phyloP scores from a whole-genome alignment of 2,888 invertebrate genomes.

The Eurois occulta region DNA sequence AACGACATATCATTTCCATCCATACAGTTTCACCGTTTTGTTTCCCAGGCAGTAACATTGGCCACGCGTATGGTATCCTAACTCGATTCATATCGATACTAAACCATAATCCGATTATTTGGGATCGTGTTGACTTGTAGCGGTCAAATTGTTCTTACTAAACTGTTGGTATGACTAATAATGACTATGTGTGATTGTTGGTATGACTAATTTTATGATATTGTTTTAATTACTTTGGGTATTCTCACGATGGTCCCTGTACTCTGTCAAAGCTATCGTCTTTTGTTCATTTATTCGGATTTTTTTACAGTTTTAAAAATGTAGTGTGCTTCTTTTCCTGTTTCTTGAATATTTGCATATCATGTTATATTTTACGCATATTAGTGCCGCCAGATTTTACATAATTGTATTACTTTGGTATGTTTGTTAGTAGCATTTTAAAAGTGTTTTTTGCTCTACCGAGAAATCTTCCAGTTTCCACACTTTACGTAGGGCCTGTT shows the following conservation, averaged over 20 bases:
- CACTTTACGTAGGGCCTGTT: not conserved
- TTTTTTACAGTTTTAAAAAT: not conserved
- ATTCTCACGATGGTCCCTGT: slow-evolving; percentile 54
- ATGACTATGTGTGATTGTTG: too few species aligned
- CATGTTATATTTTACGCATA: not conserved
- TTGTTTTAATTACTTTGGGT: slow-evolving; percentile 24
- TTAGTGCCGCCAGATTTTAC: not conserved
- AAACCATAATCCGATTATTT: slow-evolving; percentile 10
- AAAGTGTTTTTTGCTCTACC: not conserved
- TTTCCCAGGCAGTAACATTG: slow-evolving; percentile 56
- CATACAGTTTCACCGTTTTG: slow-evolving; percentile 23
- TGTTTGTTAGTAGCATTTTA: not conserved
- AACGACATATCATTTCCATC: slow-evolving; percentile 7
- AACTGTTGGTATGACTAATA: slow-evolving; percentile 48
- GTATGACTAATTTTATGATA: slow-evolving; percentile 53
- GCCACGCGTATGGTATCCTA: slow-evolving; percentile 32
- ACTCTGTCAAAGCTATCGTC: not conserved
- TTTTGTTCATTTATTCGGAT: slow-evolving; percentile 7
- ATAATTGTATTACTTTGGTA: not conserved
- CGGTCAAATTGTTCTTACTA: slow-evolving; percentile 7
- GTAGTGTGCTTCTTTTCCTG: not conserved
- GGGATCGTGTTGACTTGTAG: slow-evolving; percentile 23
- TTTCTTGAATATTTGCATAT: not conserved
- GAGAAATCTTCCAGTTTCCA: not conserved
- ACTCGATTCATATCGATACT: slow-evolving; percentile 29